Conservation (phyloP, 2,797 vertebrate genomes). For the Lemur catta region DNA sequence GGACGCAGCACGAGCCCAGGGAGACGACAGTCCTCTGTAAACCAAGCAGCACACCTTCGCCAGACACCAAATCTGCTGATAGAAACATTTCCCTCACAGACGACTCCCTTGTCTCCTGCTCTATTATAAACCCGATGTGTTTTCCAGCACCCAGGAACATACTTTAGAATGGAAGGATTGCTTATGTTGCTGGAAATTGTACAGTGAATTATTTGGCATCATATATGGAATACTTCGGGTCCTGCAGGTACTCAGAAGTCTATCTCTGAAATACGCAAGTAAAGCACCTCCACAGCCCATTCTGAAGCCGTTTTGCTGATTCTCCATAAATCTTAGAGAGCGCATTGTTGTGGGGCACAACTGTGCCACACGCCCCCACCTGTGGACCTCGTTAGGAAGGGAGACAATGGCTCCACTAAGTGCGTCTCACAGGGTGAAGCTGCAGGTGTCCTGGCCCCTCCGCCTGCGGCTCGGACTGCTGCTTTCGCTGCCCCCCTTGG, state of each 20-base stretch:
- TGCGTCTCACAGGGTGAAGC: background rate
- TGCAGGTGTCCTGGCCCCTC: background rate
- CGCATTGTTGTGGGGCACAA: rapidly evolving
- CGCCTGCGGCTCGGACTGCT: background rate
- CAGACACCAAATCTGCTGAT: background rate
- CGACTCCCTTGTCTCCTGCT: background rate
- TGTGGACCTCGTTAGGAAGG: background rate
- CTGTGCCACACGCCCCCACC: background rate
- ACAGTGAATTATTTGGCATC: background rate
- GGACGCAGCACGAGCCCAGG: background rate
- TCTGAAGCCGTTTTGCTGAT: background rate
- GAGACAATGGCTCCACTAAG: background rate
- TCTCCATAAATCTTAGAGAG: background rate
- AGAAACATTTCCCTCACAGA: background rate
- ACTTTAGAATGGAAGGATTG: background rate
- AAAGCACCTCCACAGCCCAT: background rate
- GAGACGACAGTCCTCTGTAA: background rate
- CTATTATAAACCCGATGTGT: background rate
- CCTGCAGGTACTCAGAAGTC: background rate
- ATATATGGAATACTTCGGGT: background rate
- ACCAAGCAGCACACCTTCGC: background rate
- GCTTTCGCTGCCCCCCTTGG: too few relatives aligned
- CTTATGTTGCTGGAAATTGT: background rate
- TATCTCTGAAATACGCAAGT: background rate
- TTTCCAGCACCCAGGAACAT: background rate